Evolutionary conservation across 2,888 invertebrate genomes (phyloP).

Genomic region (Selenia dentaria): DNA sequence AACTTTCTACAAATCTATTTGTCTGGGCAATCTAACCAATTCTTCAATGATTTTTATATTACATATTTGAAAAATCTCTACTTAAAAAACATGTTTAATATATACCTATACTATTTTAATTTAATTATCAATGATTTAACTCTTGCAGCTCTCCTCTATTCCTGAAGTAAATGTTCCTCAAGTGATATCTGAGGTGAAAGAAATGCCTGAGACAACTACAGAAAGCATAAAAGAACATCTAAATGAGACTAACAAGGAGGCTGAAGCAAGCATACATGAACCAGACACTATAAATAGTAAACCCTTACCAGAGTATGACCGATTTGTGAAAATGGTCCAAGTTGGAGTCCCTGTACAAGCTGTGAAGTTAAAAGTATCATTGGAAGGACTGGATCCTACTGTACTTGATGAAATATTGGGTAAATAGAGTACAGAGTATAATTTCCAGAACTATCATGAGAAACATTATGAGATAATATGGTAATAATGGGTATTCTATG

Average conservation of each 20-base stretch:
- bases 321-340: slow-evolving; percentile 95
- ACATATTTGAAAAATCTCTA: too few species aligned
- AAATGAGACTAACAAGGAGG: slow-evolving; percentile 14
- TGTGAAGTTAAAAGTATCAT: slow-evolving; percentile 91
- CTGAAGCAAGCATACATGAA: slow-evolving; percentile 6
- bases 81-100: too few species aligned
- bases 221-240: slow-evolving; percentile 14
- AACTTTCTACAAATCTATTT: too few species aligned
- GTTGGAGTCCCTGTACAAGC: slow-evolving; percentile 94
- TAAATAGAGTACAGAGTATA: too few species aligned
- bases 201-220: slow-evolving; percentile 10
- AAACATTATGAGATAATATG: too few species aligned
- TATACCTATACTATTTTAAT: too few species aligned
- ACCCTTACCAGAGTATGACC: slow-evolving; percentile 87
- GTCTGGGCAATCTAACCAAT: too few species aligned
- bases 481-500: too few species aligned
- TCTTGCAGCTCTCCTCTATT: slow-evolving; percentile 77
- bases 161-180: slow-evolving; percentile 65
- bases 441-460: too few species aligned
- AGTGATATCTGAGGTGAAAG: slow-evolving; percentile 22
- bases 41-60: too few species aligned
- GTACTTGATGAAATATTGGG: slow-evolving; percentile 83
- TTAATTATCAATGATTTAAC: too few species aligned
- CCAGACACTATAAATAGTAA: slow-evolving; percentile 13
- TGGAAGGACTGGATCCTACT: slow-evolving; percentile 92